Evolutionary conservation across 2,797 vertebrate genomes (phyloP).

Genomic region (Orientallactaga sibirica): DNA sequence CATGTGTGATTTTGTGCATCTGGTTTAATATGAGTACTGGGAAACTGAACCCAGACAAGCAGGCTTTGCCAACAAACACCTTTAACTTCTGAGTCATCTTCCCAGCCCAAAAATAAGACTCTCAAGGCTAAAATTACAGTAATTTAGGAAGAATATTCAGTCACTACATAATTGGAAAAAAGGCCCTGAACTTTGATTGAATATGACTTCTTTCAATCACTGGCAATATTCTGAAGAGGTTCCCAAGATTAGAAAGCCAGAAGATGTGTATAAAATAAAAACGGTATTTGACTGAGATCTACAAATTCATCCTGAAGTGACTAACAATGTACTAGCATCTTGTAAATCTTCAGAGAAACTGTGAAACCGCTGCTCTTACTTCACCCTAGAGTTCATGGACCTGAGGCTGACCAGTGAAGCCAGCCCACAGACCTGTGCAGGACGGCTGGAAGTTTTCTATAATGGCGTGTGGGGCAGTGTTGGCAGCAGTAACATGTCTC

Average conservation of each 20-base stretch:
- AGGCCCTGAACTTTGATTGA: neutral
- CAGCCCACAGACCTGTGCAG: constrained; percentile 50
- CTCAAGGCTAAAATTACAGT: neutral
- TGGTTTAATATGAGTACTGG: no score
- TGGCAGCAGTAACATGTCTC: constrained; percentile 66
- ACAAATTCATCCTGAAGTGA: neutral
- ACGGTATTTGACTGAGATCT: neutral
- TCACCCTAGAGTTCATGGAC: constrained; percentile 74
- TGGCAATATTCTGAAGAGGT: neutral
- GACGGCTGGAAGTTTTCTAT: constrained; percentile 82
- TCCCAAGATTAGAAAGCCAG: neutral
- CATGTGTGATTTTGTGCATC: no score
- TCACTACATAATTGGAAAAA: neutral
- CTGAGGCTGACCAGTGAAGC: constrained; percentile 68
- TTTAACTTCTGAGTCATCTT: no score
- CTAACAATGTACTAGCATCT: neutral
- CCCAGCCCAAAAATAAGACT: neutral
- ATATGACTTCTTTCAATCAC: neutral
- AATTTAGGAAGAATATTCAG: constrained; percentile 16
- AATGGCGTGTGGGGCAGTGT: constrained; percentile 76
- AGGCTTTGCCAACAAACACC: no score
- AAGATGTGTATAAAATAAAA: neutral
- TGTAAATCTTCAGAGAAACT: constrained; percentile 45
- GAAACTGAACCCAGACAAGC: no score
- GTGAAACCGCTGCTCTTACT: constrained; percentile 17